phyloP scores from a whole-genome alignment of 2,888 invertebrate genomes.

The Allygus modestus region DNA sequence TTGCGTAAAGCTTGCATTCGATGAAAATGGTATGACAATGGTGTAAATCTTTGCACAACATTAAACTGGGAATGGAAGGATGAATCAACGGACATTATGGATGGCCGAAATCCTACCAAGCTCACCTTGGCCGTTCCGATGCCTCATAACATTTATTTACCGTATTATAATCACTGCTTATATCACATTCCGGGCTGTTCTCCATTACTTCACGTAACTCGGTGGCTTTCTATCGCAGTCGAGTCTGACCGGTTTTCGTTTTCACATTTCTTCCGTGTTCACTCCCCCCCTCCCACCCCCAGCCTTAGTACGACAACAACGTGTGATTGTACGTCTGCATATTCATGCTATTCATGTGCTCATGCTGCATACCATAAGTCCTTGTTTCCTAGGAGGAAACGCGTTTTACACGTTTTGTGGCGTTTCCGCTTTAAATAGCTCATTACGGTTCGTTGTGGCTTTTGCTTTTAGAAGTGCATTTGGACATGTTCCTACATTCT shows the following conservation, averaged over 20 bases:
- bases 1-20: too few relatives aligned
- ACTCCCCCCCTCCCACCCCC: not conserved
- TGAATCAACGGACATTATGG: too few relatives aligned
- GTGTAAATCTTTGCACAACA: too few relatives aligned
- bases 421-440: not conserved
- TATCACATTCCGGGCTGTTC: constrained; percentile 6
- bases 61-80: too few relatives aligned
- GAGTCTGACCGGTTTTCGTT: not conserved
- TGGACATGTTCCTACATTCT: too few relatives aligned
- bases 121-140: too few relatives aligned
- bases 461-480: too few relatives aligned
- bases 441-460: not conserved
- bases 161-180: not conserved
- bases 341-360: not conserved
- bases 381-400: too few relatives aligned
- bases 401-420: too few relatives aligned
- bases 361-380: not conserved
- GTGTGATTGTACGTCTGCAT: not conserved
- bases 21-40: too few relatives aligned
- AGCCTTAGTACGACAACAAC: too few relatives aligned
- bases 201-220: not conserved
- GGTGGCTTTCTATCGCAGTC: constrained; percentile 31
- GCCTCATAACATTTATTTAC: not conserved
- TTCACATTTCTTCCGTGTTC: constrained; percentile 33
- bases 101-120: too few relatives aligned